Evolutionary conservation across 2,113 vertebrate species (phyloP), one percentile per base, ranked within the genome.

Genomic region (Neolamprologus falcicula): DNA sequence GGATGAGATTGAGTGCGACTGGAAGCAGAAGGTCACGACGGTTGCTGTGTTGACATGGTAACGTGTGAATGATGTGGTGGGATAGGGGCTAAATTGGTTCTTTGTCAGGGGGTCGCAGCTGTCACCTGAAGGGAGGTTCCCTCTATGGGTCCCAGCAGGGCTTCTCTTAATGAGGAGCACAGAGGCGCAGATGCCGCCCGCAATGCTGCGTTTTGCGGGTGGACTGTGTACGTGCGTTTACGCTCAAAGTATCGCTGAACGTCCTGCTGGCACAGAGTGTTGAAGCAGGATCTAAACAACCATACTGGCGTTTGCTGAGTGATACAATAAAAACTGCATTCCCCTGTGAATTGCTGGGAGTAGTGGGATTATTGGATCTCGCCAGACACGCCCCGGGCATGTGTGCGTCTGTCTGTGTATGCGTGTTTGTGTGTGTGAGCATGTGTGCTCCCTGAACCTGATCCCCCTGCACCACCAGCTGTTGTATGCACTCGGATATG

Each of bases 31-130:
- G 89, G 88, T 92, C 90, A 88, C 61, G 90, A 86, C 76, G 73
- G 94, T 94, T 90, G 87, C 89, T 80, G 92, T 92, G 93, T 95
- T 90, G 91, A 93, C 93, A 90, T 95, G 94, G 94, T 84, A 94
- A 95, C 91, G 57, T 90, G 86, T 95, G 86, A 94, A 90, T 84
- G 91, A 94, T 90, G 93, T 90, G 86, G 85, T 91, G 84, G 89
- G 85, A 90, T 42, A 26, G 86, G 86, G 76, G 88, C 92, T 96
- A 95, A 97, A 96, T 96, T 94, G 93, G 90, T 90, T 90, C 94
- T 95, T 96, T 96, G 95, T 95, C 93, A 91, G 86, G 80, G 88
- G 90, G 63, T 68, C 55, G 80, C 96, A 96, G 95, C 95, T 96
- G 96, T 93, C 94, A 91, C 92, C 91, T 92, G 86, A 94, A 92